Evolutionary conservation across 2,888 invertebrate genomes (phyloP).

Genomic region (Dermolepida albohirtum): DNA sequence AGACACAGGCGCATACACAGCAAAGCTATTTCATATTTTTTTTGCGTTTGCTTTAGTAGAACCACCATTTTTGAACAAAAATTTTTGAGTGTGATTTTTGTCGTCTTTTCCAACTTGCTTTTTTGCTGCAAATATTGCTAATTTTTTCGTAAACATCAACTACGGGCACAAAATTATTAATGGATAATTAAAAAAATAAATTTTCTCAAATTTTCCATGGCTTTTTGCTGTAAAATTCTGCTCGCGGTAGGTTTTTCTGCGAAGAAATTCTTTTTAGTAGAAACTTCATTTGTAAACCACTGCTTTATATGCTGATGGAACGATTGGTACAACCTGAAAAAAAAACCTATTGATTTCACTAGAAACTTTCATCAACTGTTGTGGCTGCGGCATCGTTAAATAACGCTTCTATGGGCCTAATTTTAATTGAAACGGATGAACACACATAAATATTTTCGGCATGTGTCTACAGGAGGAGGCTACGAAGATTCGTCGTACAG

Average conservation of each 20-base stretch:
- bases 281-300: constrained; percentile 27
- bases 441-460: constrained; percentile 32
- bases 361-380: constrained; percentile 16
- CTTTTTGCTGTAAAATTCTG: neutral
- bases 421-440: constrained; percentile 17
- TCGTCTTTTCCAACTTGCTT: constrained; percentile 9
- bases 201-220: neutral
- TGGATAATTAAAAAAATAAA: no score
- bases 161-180: no score
- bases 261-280: neutral
- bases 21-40: no score
- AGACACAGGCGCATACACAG: neutral
- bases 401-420: constrained; percentile 42
- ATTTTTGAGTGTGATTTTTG: constrained; percentile 10
- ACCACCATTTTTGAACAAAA: constrained; percentile 1
- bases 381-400: constrained; percentile 21
- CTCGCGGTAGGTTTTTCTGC: no score
- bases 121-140: neutral
- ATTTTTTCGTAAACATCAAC: neutral
- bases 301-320: constrained; percentile 19
- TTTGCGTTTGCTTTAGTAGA: neutral
- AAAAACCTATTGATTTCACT: constrained; percentile 28
- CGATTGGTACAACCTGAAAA: constrained; percentile 3
- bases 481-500: constrained; percentile 59
- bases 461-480: constrained; percentile 59